phyloP scores from a whole-genome alignment of 2,113 vertebrate genomes.

The Peromyscus polionotus region DNA sequence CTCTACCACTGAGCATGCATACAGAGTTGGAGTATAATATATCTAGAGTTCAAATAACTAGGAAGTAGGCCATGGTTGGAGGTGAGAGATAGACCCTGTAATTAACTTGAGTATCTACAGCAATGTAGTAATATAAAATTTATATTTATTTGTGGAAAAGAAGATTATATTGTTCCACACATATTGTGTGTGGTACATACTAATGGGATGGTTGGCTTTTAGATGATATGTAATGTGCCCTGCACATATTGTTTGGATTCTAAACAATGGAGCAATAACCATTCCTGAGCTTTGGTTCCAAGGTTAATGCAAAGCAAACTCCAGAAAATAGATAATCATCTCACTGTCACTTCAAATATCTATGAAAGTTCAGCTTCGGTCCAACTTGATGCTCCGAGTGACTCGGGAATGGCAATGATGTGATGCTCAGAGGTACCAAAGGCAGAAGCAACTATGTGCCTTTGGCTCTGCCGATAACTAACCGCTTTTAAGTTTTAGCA shows the following conservation, averaged over 20 bases:
- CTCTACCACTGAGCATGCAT: constrained; percentile 68
- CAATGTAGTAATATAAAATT: constrained; percentile 46
- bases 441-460: constrained; percentile 33
- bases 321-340: constrained; percentile 29
- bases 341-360: constrained; percentile 41
- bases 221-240: background rate
- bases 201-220: background rate
- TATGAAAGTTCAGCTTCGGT: background rate
- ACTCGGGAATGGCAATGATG: background rate
- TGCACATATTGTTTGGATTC: background rate
- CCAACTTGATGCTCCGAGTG: background rate
- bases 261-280: background rate
- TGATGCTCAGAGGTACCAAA: constrained; percentile 1
- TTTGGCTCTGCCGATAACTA: constrained; percentile 57
- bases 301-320: constrained; percentile 59
- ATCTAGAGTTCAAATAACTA: constrained; percentile 67
- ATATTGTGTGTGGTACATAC: constrained; percentile 36
- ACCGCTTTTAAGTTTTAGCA: constrained; percentile 63
- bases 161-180: constrained; percentile 27
- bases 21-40: constrained; percentile 66
- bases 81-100: constrained; percentile 44
- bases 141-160: constrained; percentile 13
- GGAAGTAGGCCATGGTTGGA: constrained; percentile 62
- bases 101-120: constrained; percentile 57
- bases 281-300: background rate